Evolutionary conservation across 53 echinoderm and acorn worm species (phyloP).

Genomic region (Holothuria scabra): DNA sequence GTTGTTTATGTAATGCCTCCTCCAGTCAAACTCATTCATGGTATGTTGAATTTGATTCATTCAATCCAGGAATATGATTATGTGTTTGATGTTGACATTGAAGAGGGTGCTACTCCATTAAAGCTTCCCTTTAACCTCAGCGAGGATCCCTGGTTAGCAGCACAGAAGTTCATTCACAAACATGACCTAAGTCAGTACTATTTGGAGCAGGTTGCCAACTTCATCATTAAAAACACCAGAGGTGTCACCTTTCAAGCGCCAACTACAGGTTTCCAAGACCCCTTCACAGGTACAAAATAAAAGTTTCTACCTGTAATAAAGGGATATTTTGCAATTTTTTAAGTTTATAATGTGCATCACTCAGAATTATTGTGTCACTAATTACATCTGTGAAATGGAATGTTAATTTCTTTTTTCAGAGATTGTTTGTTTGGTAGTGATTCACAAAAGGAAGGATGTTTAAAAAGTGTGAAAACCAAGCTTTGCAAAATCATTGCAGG

Average conservation of each 20-base stretch:
- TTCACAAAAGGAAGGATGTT: no score
- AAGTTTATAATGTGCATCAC: no score
- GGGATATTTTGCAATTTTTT: no score
- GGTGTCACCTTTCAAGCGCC: slow-evolving; percentile 69
- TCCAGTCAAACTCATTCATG: slow-evolving; percentile 31
- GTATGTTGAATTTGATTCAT: background rate
- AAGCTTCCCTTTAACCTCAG: slow-evolving; percentile 87
- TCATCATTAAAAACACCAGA: slow-evolving; percentile 88
- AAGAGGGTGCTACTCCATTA: slow-evolving; percentile 82
- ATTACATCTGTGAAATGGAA: no score
- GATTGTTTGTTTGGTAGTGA: no score
- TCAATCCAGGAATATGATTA: slow-evolving; percentile 87
- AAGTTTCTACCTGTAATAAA: no score
- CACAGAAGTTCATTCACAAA: slow-evolving; percentile 85
- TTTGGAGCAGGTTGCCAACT: slow-evolving; percentile 91
- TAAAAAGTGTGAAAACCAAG: no score
- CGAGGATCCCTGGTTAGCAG: slow-evolving; percentile 93
- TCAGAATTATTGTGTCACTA: no score
- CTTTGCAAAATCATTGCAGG: no score
- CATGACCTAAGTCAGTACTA: slow-evolving; percentile 86
- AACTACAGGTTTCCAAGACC: slow-evolving; percentile 59
- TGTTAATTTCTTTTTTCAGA: no score
- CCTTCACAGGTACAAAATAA: slow-evolving; percentile 78
- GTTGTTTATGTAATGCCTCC: slow-evolving; percentile 65
- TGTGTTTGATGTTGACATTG: slow-evolving; percentile 92